These are phyloP conservation scores for Argya squamiceps DNA, from an alignment of 2,797 vertebrate species.

Conservation along the genomic window DNA sequence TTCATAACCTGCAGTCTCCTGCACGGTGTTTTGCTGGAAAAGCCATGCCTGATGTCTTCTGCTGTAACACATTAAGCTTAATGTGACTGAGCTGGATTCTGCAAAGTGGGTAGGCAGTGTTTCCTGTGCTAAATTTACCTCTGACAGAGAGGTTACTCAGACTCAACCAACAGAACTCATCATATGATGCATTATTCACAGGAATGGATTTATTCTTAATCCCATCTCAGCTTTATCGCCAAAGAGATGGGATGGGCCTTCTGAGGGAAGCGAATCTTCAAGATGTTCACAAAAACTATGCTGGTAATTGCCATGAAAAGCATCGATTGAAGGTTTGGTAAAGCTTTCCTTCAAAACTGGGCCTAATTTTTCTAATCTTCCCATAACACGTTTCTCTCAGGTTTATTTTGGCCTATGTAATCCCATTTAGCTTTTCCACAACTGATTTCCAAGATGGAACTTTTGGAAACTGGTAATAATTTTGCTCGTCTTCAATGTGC, in stretches of 20 bases:
- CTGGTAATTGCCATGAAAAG: neutral
- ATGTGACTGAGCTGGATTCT: neutral
- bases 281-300: neutral
- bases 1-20: neutral
- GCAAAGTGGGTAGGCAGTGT: neutral
- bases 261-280: neutral
- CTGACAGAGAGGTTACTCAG: neutral
- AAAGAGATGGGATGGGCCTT: neutral
- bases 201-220: conserved; percentile 23
- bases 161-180: neutral
- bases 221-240: neutral
- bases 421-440: neutral
- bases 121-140: conserved; percentile 38
- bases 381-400: neutral
- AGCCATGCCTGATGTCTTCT: neutral
- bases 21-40: neutral
- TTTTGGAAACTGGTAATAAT: neutral
- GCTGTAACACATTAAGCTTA: neutral
- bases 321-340: neutral
- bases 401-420: neutral
- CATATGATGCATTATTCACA: conserved; percentile 24
- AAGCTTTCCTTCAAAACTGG: neutral
- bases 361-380: neutral
- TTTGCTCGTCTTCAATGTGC: neutral
- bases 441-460: neutral